phyloP scores from a whole-genome alignment of 2,888 invertebrate species.

The Drosophila austrosaltans region DNA sequence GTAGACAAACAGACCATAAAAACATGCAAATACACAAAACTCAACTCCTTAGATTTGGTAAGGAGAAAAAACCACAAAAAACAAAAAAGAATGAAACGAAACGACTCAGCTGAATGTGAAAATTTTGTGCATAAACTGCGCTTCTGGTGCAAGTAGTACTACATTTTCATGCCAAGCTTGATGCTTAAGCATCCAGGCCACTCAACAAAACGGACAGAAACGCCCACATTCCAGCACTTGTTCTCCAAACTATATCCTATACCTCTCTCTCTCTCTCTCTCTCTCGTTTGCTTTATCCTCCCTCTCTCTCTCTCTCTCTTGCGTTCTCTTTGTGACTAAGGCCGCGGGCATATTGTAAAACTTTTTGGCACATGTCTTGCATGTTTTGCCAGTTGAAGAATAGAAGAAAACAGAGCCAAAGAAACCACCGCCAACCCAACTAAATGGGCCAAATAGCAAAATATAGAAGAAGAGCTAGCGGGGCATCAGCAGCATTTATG shows the following conservation, averaged over 20 bases:
- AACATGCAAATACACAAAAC: not conserved
- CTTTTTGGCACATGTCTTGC: constrained; percentile 78
- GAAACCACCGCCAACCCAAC: constrained; percentile 10
- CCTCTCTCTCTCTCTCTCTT: not conserved
- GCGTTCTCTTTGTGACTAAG: constrained; percentile 28
- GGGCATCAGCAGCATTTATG: constrained; percentile 20
- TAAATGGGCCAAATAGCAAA: constrained; percentile 46
- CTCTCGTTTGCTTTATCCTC: not conserved
- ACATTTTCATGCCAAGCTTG: constrained; percentile 35
- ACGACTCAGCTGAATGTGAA: constrained; percentile 37
- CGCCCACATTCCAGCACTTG: constrained; percentile 17
- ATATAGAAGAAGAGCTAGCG: not conserved
- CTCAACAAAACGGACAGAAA: constrained; percentile 32
- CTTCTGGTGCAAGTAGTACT: constrained; percentile 46
- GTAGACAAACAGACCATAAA: constrained; percentile 9
- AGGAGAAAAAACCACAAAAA: not conserved
- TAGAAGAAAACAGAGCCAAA: constrained; percentile 1
- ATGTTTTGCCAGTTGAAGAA: constrained; percentile 58
- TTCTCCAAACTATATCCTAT: not conserved
- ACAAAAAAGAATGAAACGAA: not conserved
- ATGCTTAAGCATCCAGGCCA: constrained; percentile 25
- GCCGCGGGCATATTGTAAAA: constrained; percentile 75
- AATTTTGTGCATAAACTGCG: constrained; percentile 71
- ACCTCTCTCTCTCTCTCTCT: not conserved
- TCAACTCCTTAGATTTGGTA: not conserved